A percentile compares a stretch with the other conserved stretches of the same genome.
Conservation (phyloP, 2,888 invertebrate genomes). For the Pollenia angustigena region DNA sequence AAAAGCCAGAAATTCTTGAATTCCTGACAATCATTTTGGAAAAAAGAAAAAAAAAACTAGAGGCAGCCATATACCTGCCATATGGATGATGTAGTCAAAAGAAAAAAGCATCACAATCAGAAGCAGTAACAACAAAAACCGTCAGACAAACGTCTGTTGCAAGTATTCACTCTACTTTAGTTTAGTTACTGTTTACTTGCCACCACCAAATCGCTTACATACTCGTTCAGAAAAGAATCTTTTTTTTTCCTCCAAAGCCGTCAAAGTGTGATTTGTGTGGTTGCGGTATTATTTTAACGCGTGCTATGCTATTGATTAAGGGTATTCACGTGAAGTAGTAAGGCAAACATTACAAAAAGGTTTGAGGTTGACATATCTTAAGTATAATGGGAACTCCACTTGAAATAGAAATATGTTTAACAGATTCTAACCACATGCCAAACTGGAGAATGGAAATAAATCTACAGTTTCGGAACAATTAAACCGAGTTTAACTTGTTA, state of each 20-base stretch:
- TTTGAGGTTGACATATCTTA: no score
- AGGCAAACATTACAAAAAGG: neutral
- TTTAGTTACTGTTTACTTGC: conserved; percentile 14
- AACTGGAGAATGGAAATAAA: no score
- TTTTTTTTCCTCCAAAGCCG: neutral
- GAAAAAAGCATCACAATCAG: conserved; percentile 9
- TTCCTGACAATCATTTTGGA: conserved; percentile 53
- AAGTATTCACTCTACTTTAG: neutral
- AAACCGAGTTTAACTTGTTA: no score
- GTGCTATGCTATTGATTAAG: conserved; percentile 60
- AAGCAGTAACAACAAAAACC: conserved; percentile 32
- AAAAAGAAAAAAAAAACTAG: neutral
- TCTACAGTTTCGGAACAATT: no score
- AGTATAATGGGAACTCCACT: no score
- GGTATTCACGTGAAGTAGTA: conserved; percentile 36
- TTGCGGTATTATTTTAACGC: conserved; percentile 69
- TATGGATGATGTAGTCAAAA: conserved; percentile 40
- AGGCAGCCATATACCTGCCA: conserved; percentile 33
- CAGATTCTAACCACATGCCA: no score
- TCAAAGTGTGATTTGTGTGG: conserved; percentile 68
- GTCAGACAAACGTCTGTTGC: conserved; percentile 15
- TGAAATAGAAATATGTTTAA: no score
- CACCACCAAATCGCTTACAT: neutral
- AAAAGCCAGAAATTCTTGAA: conserved; percentile 69
- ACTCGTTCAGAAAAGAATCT: neutral